phyloP scores from a whole-genome alignment of 2,888 invertebrate species.

The Drosophila infuscata region DNA sequence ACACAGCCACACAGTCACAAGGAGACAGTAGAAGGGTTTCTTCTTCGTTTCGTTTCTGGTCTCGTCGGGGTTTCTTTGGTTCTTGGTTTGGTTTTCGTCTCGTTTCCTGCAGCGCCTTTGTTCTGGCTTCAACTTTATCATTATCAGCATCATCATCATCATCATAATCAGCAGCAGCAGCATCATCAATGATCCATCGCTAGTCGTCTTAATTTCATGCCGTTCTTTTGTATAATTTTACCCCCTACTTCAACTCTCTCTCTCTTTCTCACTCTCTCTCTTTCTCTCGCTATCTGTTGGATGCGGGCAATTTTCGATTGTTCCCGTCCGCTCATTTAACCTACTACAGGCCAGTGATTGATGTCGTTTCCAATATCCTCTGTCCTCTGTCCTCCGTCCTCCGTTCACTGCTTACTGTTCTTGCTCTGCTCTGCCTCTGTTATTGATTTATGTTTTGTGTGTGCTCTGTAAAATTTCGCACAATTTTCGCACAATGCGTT shows the following conservation, averaged over 20 bases:
- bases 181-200: constrained; percentile 68
- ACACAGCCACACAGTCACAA: constrained; percentile 7
- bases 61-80: constrained; percentile 11
- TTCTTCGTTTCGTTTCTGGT: constrained; percentile 7
- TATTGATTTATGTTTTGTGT: constrained; percentile 76
- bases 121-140: constrained; percentile 51
- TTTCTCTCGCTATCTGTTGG: constrained; percentile 1
- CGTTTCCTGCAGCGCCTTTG: constrained; percentile 60
- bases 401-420: neutral
- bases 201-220: constrained; percentile 75
- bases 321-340: constrained; percentile 53
- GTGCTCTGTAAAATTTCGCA: constrained; percentile 61
- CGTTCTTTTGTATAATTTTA: constrained; percentile 59
- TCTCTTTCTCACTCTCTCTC: neutral
- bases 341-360: constrained; percentile 64
- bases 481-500: constrained; percentile 70
- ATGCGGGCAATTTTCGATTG: constrained; percentile 65
- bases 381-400: constrained; percentile 28
- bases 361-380: constrained; percentile 64
- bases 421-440: constrained; percentile 23
- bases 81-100: constrained; percentile 23
- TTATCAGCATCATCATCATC: constrained; percentile 29
- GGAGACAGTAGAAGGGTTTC: constrained; percentile 53
- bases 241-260: constrained; percentile 12
- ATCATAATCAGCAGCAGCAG: constrained; percentile 18